Percentiles rank a stretch among this genome's conserved stretches.
These are phyloP conservation scores for Pycnonotus jocosus DNA, from an alignment of 2,113 vertebrate genomes.

Conservation along the genomic window DNA sequence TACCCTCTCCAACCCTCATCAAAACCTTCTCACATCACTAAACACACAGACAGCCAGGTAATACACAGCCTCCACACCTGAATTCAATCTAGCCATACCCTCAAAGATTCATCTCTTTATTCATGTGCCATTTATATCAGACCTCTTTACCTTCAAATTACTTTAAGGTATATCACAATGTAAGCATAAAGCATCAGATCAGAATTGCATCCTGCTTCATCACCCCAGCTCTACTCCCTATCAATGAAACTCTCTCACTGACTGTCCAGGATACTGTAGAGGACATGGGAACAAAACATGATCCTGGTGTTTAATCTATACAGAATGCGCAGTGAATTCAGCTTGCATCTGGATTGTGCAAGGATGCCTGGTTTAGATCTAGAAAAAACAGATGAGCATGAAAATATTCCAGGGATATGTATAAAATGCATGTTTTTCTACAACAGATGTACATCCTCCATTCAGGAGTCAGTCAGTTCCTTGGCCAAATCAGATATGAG, in stretches of 20 bases:
- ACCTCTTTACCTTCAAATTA: neutral
- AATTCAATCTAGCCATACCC: neutral
- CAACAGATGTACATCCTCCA: neutral
- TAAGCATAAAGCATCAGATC: neutral
- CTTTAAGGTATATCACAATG: neutral
- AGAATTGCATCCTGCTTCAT: neutral
- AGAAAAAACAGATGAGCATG: neutral
- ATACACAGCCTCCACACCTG: neutral
- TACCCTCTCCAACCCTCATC: neutral
- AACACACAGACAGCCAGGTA: neutral
- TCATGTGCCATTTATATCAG: neutral
- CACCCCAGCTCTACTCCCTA: neutral
- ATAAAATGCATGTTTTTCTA: slow-evolving; percentile 17
- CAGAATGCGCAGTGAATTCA: neutral
- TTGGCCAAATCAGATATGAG: neutral
- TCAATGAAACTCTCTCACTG: neutral
- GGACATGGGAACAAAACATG: neutral
- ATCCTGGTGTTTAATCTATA: neutral
- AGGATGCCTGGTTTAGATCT: neutral
- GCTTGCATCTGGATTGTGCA: neutral
- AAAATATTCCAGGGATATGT: neutral
- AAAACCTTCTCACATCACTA: neutral
- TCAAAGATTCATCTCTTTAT: neutral
- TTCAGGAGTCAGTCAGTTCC: neutral
- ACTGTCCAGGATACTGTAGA: neutral